Conservation (phyloP, 2,888 invertebrate genomes). For the Cecidostiba fungosa region DNA sequence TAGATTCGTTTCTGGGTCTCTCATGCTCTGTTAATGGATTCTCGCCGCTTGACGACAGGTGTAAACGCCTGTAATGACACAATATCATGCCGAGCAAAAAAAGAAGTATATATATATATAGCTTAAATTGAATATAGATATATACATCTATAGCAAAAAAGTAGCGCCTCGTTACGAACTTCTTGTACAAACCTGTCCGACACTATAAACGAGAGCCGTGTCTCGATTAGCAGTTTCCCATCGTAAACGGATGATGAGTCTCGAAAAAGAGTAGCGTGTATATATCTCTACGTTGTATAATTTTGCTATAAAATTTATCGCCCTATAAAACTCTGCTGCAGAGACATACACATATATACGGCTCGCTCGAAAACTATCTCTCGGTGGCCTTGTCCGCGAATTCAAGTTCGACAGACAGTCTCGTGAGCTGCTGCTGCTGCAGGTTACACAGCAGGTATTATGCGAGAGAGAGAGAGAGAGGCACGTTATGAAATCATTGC, state of each 20-base stretch:
- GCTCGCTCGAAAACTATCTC: too few species aligned
- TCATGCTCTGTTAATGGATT: background rate
- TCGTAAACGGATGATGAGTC: background rate
- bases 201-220: background rate
- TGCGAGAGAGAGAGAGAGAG: slow-evolving; percentile 39
- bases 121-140: background rate
- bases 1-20: background rate
- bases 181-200: slow-evolving; percentile 23
- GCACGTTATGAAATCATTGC: slow-evolving; percentile 72
- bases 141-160: background rate
- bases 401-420: slow-evolving; percentile 42
- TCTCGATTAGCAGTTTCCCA: slow-evolving; percentile 1
- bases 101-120: background rate
- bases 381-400: slow-evolving; percentile 7
- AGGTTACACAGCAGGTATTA: background rate
- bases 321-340: background rate
- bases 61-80: background rate
- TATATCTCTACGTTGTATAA: background rate
- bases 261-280: background rate
- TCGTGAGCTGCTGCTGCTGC: background rate
- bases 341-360: too few species aligned
- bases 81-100: background rate
- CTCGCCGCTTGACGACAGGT: background rate
- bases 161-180: slow-evolving; percentile 15
- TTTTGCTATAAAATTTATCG: background rate